phyloP scores from a whole-genome alignment of 2,888 invertebrate genomes.

The Phortica magna region DNA sequence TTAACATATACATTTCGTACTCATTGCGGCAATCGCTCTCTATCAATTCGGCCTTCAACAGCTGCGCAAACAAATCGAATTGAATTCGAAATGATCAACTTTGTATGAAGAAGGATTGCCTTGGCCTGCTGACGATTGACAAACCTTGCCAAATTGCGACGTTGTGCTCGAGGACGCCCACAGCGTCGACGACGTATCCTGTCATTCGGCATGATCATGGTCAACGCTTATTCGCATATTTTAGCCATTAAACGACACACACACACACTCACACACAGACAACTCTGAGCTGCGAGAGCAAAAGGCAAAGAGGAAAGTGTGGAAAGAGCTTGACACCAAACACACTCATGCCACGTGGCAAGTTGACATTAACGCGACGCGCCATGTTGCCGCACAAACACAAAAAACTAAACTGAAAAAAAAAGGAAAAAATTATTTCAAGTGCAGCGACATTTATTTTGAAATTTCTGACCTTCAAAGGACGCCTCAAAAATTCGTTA shows the following conservation, averaged over 20 bases:
- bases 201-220: slow-evolving; percentile 1
- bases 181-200: slow-evolving; percentile 1
- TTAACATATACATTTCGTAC: too few relatives aligned
- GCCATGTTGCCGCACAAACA: neutral
- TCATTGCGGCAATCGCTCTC: neutral
- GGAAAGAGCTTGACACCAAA: neutral
- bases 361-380: slow-evolving; percentile 15
- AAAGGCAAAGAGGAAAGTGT: neutral
- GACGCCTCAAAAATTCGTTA: slow-evolving; percentile 18
- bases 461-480: slow-evolving; percentile 26
- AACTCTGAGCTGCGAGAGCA: neutral
- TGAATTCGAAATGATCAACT: neutral
- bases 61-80: neutral
- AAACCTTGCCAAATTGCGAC: neutral
- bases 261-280: slow-evolving; percentile 29
- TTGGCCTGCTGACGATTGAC: neutral
- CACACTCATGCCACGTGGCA: neutral
- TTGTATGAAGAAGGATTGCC: neutral
- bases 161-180: slow-evolving; percentile 3
- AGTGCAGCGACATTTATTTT: slow-evolving; percentile 12
- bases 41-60: neutral
- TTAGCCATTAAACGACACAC: slow-evolving; percentile 29
- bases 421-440: neutral
- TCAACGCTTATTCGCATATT: slow-evolving; percentile 19
- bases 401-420: neutral